Evolutionary conservation across 2,888 invertebrate species (phyloP).

Genomic region (Scrobipalpa costella): DNA sequence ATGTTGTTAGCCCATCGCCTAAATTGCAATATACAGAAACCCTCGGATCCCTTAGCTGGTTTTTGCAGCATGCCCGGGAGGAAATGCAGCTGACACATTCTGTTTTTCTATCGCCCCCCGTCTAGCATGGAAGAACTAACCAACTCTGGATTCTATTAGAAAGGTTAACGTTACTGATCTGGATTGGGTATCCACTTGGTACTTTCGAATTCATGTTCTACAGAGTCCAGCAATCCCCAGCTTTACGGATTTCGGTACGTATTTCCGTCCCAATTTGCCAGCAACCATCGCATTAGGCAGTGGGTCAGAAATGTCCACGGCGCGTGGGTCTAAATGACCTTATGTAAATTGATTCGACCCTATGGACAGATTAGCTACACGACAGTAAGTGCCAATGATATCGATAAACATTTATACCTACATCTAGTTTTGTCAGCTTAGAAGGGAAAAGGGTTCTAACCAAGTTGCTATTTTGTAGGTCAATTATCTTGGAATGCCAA

Average conservation of each 20-base stretch:
- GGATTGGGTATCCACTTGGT: neutral
- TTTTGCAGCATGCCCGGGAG: too few species aligned
- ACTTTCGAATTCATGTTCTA: constrained; percentile 2
- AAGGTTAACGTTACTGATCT: neutral
- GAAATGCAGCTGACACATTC: too few species aligned
- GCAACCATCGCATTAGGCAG: constrained; percentile 16
- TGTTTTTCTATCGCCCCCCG: too few species aligned
- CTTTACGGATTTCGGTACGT: neutral
- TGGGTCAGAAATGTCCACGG: constrained; percentile 8
- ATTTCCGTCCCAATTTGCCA: constrained; percentile 4
- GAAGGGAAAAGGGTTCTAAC: neutral
- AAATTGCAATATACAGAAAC: too few species aligned
- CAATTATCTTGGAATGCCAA: too few species aligned
- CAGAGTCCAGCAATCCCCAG: neutral
- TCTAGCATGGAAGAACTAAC: too few species aligned
- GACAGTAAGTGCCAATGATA: constrained; percentile 16
- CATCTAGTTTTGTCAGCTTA: constrained; percentile 9
- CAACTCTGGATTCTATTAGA: neutral
- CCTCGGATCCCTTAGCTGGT: too few species aligned
- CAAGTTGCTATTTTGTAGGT: too few species aligned
- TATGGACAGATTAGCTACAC: constrained; percentile 6
- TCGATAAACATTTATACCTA: constrained; percentile 22
- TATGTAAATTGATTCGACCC: constrained; percentile 13
- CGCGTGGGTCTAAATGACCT: constrained; percentile 7
- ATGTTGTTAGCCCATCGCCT: too few species aligned